Percentiles rank a stretch among this genome's conserved stretches.
These are phyloP conservation scores for Lithosia quadra DNA, from an alignment of 2,888 invertebrate genomes.

Conservation along the genomic window DNA sequence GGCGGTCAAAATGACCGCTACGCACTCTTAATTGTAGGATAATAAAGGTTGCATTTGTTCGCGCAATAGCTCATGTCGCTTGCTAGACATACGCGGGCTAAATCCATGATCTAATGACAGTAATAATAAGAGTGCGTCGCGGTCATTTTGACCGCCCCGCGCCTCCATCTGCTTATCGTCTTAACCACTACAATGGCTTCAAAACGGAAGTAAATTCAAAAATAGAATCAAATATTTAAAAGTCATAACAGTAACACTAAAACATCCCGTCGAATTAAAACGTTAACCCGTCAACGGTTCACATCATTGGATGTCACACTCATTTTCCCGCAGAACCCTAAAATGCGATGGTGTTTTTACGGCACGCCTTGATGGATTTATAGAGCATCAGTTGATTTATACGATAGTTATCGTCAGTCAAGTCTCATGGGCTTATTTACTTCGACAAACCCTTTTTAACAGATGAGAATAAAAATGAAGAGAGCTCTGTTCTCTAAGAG, in stretches of 20 bases:
- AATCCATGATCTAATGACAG: no score
- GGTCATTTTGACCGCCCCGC: no score
- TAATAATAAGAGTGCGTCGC: no score
- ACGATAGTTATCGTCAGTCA: constrained; percentile 43
- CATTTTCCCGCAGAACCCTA: constrained; percentile 34
- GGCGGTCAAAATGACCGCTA: no score
- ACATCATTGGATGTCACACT: background rate
- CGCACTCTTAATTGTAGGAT: no score
- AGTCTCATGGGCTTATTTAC: constrained; percentile 38
- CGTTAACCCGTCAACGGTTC: background rate
- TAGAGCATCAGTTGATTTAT: constrained; percentile 55
- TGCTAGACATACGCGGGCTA: no score
- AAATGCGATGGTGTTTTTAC: constrained; percentile 57
- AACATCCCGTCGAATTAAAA: background rate
- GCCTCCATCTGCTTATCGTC: no score
- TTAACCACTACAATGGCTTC: no score
- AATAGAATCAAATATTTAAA: background rate
- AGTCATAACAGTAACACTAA: background rate
- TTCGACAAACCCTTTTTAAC: constrained; percentile 28
- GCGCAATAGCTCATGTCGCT: no score
- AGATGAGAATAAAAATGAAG: constrained; percentile 18
- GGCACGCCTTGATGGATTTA: constrained; percentile 66
- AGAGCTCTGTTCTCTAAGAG: constrained; percentile 10
- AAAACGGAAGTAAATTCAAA: background rate
- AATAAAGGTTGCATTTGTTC: no score